Evolutionary conservation across 2,113 vertebrate species (phyloP), one percentile per base, ranked within the genome.

Genomic region (Edolisoma coerulescens): DNA sequence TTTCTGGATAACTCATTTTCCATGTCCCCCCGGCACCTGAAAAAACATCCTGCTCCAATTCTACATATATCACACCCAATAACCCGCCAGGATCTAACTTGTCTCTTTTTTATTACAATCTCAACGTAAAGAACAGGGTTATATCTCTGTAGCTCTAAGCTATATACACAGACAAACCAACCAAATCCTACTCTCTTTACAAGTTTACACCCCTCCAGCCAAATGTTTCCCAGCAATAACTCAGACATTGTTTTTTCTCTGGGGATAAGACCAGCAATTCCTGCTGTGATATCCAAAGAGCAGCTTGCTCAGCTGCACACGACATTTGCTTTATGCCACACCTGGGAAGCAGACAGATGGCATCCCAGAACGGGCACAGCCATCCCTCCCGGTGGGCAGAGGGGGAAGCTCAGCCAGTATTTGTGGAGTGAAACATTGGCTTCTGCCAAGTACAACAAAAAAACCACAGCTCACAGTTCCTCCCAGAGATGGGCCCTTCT

Each of bases 261-360:
- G 37, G 24, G 37, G 27, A 22, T 16, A 68, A 63, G 69, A n/a
- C 3, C 53, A 68, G 69, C 61, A 80, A 23, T 4, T 20, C 61
- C 44, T 67, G 35, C 78, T 78, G 3, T 7, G 59, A 27, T 7
- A 32, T 4, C n/a, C 1, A 0, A 60, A 60, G 53, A 68, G 47
- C 61, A 54, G 9, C 33, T 23, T 19, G 64, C 33, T 63, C 52
- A 63, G 70, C 65, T 59, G 49, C 60, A 28, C 30, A 4, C 0
- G 1, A 6, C 60, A 4, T n/a, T 44, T 61, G 37, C 41, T 59
- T 32, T 32, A 16, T 1, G 15, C 24, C 33, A 61, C 90, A 47
- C 61, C 56, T 80, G 82, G 63, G 75, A 86, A 93, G 63, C 8
- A 2, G 83, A 60, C 92, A 95, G 92, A 73, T 86, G 85, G 88